Evolutionary conservation across 1,140 invertebrate genomes (phyloP).

Genomic region (Drosophila busckii): DNA sequence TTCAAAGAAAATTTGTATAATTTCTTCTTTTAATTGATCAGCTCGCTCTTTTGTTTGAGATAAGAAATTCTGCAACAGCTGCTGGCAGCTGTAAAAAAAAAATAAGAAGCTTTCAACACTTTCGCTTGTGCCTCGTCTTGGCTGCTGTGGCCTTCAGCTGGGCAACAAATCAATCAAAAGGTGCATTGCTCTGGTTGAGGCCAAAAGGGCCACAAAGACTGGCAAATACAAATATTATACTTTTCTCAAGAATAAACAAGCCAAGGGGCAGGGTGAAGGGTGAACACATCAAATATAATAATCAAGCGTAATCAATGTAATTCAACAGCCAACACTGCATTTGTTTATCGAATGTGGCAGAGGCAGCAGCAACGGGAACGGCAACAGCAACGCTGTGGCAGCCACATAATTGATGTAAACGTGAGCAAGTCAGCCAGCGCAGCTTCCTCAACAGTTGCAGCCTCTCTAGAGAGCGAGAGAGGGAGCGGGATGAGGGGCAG

Average conservation of each 20-base stretch:
- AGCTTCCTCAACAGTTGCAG: too few relatives aligned
- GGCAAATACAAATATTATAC: slow-evolving; percentile 47
- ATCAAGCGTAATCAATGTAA: slow-evolving; percentile 64
- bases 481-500: neutral
- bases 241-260: slow-evolving; percentile 55
- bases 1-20: too few relatives aligned
- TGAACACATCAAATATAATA: slow-evolving; percentile 48
- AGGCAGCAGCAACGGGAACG: too few relatives aligned
- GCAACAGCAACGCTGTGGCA: too few relatives aligned
- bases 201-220: neutral
- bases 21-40: too few relatives aligned
- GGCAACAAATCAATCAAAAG: slow-evolving; percentile 25
- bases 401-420: slow-evolving; percentile 3
- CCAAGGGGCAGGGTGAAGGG: slow-evolving; percentile 2
- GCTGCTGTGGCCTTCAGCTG: slow-evolving; percentile 8
- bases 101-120: slow-evolving; percentile 32
- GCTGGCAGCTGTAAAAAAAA: slow-evolving; percentile 19
- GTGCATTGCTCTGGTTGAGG: slow-evolving; percentile 17
- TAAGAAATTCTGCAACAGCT: slow-evolving; percentile 8
- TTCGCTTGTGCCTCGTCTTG: slow-evolving; percentile 14
- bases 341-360: slow-evolving; percentile 57
- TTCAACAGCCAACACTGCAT: slow-evolving; percentile 47
- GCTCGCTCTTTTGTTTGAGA: too few relatives aligned
- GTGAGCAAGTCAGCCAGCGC: too few relatives aligned
- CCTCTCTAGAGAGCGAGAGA: neutral